Evolutionary conservation across 1,140 invertebrate species (phyloP), one percentile per base, ranked within the genome.

Genomic region (Drosophila teissieri): DNA sequence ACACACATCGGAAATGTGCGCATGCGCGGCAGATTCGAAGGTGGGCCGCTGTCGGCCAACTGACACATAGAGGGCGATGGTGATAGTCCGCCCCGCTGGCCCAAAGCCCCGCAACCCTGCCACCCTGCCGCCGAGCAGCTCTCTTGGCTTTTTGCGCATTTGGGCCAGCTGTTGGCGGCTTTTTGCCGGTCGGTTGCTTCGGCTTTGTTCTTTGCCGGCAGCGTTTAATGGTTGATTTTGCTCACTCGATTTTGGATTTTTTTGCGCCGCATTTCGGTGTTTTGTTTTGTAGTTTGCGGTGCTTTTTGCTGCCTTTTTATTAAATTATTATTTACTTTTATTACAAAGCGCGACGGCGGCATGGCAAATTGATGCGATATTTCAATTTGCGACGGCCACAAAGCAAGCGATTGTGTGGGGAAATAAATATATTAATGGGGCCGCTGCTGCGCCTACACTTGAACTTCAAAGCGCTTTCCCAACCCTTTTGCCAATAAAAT

Each of bases 281-380:
- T 61, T 48, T 8, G 51, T 53, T 54, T 62, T 75, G 58, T 74
- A 60, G 53, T 74, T 39, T 74, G 70, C 70, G 49, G 68, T 44
- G 46, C 24, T 72, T 69, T 56, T 57, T 68, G 39, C 48, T 51
- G 24, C 31, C 52, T 73, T 88, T 86, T 86, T 86, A 86, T 89
- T 86, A 86, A 86, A 86, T 86, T 86, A 86, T 86, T 86, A 86
- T 86, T 86, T 86, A 86, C 84, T 86, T 86, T 86, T 86, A 86
- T 86, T 86, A 86, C 84, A 86, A 86, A 86, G 79, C 83, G 84
- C 70, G 75, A 72, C 84, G 83, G 84, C 84, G 62, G 82, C 82
- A 86, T 79, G 75, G 84, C 82, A 86, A 86, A 86, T 89, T 89
- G 75, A 83, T 89, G 84, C 81, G 79, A 86, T 86, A 89, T 86